phyloP scores from a whole-genome alignment of 2,797 vertebrate species.

The Amniataba percoides region DNA sequence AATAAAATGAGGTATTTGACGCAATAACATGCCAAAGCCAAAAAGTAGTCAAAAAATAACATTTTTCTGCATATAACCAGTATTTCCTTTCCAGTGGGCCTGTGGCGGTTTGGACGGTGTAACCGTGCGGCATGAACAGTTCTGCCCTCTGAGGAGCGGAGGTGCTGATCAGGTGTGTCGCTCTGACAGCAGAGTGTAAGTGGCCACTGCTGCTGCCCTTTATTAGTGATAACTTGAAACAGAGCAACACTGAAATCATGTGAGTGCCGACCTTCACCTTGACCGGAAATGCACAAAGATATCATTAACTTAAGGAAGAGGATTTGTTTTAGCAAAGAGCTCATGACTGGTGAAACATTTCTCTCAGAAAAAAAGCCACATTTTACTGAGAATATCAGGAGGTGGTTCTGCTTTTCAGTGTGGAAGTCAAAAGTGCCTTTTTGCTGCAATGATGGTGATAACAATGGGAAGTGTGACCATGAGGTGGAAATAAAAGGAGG shows the following conservation, averaged over 20 bases:
- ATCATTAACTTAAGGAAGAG: conserved; percentile 63
- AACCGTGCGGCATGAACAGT: conserved; percentile 32
- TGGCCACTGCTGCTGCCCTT: conserved; percentile 43
- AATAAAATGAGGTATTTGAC: neutral
- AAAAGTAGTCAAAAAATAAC: neutral
- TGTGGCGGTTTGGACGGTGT: conserved; percentile 11
- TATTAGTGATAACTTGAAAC: conserved; percentile 62
- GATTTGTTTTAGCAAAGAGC: conserved; percentile 15
- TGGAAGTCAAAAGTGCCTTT: conserved; percentile 23
- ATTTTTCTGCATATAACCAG: conserved; percentile 4
- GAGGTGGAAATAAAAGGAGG: conserved; percentile 41
- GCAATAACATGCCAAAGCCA: neutral
- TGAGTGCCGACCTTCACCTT: conserved; percentile 69
- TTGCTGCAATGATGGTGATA: conserved; percentile 24
- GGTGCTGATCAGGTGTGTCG: conserved; percentile 48
- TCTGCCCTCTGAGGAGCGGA: conserved; percentile 30
- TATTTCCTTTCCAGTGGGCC: conserved; percentile 12
- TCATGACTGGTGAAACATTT: conserved; percentile 41
- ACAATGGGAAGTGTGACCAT: conserved; percentile 12
- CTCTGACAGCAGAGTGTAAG: conserved; percentile 48
- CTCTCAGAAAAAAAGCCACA: conserved; percentile 24
- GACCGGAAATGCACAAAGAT: conserved; percentile 52
- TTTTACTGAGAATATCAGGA: conserved; percentile 26
- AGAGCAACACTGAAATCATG: conserved; percentile 57
- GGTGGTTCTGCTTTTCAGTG: conserved; percentile 31